phyloP scores from a whole-genome alignment of 2,888 invertebrate species.

The Pyralis farinalis region DNA sequence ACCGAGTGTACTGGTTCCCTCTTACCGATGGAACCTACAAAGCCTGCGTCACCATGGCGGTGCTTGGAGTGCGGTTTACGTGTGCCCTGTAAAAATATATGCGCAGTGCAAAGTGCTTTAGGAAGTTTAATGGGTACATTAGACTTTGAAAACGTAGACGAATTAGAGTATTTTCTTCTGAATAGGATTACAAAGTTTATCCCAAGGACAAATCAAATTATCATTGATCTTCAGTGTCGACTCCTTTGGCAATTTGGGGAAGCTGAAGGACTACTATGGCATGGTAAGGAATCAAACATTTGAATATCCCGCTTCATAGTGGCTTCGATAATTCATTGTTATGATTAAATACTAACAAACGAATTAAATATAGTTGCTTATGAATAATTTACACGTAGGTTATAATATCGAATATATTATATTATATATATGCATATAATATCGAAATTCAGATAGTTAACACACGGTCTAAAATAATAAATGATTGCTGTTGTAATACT shows the following conservation, averaged over 20 bases:
- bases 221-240: conserved; percentile 82
- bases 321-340: too few species aligned
- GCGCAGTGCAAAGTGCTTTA: conserved; percentile 70
- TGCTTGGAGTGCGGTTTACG: conserved; percentile 78
- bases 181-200: conserved; percentile 76
- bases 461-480: too few species aligned
- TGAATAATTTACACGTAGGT: too few species aligned
- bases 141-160: conserved; percentile 68
- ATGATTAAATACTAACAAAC: too few species aligned
- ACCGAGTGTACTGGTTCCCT: conserved; percentile 76
- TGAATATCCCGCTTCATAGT: too few species aligned
- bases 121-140: conserved; percentile 77
- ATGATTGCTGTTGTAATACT: too few species aligned
- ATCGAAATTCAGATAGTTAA: too few species aligned
- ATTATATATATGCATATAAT: too few species aligned
- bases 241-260: conserved; percentile 83
- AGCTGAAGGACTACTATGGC: conserved; percentile 75
- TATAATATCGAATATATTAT: too few species aligned
- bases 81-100: conserved; percentile 74
- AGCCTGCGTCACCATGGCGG: conserved; percentile 76
- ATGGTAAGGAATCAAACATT: conserved; percentile 77
- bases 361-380: too few species aligned
- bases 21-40: conserved; percentile 79
- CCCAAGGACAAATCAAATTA: conserved; percentile 82
- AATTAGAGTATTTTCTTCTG: conserved; percentile 79